Evolutionary conservation across 2,113 vertebrate genomes (phyloP).

Genomic region (Ceyx margarethae): DNA sequence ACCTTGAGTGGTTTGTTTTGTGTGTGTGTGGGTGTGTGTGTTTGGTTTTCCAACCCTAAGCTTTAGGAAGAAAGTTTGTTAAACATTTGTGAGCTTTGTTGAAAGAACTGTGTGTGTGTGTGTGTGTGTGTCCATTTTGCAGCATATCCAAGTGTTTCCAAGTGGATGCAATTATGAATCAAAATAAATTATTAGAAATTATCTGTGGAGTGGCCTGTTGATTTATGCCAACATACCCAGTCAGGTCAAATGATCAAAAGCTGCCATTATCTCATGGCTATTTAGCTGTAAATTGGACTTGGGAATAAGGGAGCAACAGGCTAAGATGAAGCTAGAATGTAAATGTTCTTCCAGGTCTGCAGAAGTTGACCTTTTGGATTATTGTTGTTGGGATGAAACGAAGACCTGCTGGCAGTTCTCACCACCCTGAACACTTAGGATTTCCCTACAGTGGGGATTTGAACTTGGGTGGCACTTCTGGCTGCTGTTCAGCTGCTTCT

Average conservation of each 20-base stretch:
- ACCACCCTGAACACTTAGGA: neutral
- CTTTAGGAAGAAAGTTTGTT: neutral
- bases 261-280: neutral
- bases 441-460: neutral
- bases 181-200: constrained; percentile 29
- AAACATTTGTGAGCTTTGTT: neutral
- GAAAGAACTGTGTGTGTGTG: neutral
- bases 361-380: neutral
- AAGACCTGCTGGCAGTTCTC: neutral
- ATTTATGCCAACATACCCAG: neutral
- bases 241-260: neutral
- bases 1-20: neutral
- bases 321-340: neutral
- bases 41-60: neutral
- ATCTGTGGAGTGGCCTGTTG: neutral
- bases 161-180: neutral
- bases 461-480: neutral
- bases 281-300: neutral
- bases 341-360: neutral
- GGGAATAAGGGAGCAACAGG: neutral
- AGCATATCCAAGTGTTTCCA: constrained; percentile 10
- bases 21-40: too few species aligned
- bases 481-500: neutral
- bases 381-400: neutral
- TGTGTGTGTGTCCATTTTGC: constrained; percentile 3